These are phyloP conservation scores for Aphodius sticticus DNA, from an alignment of 2,888 invertebrate genomes.

Conservation along the genomic window DNA sequence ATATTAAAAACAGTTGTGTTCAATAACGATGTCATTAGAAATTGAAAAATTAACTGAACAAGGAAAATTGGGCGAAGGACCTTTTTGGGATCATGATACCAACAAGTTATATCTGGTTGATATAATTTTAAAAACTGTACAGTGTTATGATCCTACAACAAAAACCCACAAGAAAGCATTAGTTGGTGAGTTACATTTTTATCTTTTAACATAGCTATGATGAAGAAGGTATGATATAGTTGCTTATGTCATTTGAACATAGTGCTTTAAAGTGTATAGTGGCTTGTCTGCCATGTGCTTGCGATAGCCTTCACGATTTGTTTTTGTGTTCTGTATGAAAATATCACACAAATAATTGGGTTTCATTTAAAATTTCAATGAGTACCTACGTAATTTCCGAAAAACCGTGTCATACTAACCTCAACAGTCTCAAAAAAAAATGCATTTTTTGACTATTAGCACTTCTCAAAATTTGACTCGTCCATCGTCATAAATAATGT, in stretches of 20 bases:
- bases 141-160: slow-evolving; percentile 60
- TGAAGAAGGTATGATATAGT: not conserved
- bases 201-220: not conserved
- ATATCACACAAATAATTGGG: too few relatives aligned
- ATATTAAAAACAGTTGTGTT: not conserved
- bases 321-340: too few relatives aligned
- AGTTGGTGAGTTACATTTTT: slow-evolving; percentile 23
- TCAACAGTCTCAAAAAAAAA: too few relatives aligned
- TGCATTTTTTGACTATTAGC: too few relatives aligned
- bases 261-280: not conserved
- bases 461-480: too few relatives aligned
- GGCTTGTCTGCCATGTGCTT: too few relatives aligned
- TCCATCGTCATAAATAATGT: too few relatives aligned
- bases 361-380: too few relatives aligned
- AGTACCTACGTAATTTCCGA: too few relatives aligned
- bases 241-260: not conserved
- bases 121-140: slow-evolving; percentile 62
- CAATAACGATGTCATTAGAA: slow-evolving; percentile 52
- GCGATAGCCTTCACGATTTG: too few relatives aligned
- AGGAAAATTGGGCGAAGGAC: slow-evolving; percentile 69
- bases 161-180: slow-evolving; percentile 36
- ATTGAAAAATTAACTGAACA: slow-evolving; percentile 56
- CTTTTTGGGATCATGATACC: slow-evolving; percentile 69
- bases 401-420: too few relatives aligned
- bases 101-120: slow-evolving; percentile 71